Percentiles rank a stretch among this genome's conserved stretches.
phyloP scores from a whole-genome alignment of 2,113 vertebrate species.

The Phyllostomus hastatus region DNA sequence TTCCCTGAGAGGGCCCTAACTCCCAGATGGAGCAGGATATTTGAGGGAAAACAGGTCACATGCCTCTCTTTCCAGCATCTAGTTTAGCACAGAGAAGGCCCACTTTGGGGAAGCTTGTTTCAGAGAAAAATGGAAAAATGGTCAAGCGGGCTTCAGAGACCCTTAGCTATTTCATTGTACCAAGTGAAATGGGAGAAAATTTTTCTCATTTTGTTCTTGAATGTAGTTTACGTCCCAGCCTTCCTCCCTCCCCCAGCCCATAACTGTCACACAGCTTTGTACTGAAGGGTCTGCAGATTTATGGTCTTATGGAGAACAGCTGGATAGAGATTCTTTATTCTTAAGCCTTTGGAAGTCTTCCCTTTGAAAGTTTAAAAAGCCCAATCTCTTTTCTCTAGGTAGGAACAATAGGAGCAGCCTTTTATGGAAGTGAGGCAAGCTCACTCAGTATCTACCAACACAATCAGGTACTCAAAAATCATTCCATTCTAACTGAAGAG shows the following conservation, averaged over 20 bases:
- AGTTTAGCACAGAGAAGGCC: background rate
- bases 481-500: background rate
- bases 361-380: conserved; percentile 42
- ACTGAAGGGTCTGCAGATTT: conserved; percentile 14
- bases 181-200: background rate
- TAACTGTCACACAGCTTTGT: background rate
- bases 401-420: background rate
- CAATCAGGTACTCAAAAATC: background rate
- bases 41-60: background rate
- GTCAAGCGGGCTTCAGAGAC: background rate
- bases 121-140: background rate
- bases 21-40: background rate
- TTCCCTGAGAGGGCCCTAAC: background rate
- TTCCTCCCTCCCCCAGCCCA: background rate
- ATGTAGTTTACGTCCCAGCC: background rate
- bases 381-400: background rate
- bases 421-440: background rate
- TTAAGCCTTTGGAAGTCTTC: background rate
- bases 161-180: background rate
- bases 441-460: background rate
- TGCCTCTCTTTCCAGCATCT: background rate
- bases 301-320: conserved; percentile 42
- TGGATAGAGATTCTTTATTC: conserved; percentile 41
- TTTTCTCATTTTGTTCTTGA: background rate
- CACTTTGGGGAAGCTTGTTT: background rate